phyloP scores from a whole-genome alignment of 2,888 invertebrate species.

The Melieria crassipennis region DNA sequence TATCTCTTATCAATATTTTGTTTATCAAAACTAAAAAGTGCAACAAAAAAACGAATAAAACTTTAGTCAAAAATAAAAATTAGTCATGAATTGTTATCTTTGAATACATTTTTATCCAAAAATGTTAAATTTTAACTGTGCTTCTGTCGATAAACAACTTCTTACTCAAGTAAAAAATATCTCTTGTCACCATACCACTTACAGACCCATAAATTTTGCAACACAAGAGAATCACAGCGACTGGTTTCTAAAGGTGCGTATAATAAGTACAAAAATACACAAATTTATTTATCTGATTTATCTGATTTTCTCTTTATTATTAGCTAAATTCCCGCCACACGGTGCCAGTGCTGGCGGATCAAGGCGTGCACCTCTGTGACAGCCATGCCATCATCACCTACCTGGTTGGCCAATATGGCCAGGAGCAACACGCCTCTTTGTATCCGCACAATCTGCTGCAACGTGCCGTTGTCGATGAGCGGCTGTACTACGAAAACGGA shows the following conservation, averaged over 20 bases:
- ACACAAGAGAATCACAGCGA: slow-evolving; percentile 39
- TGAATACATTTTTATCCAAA: no score
- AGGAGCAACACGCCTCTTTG: slow-evolving; percentile 62
- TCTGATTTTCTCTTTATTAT: not conserved
- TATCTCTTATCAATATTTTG: no score
- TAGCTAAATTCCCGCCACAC: slow-evolving; percentile 68
- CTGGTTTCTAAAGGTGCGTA: slow-evolving; percentile 42
- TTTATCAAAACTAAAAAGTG: no score
- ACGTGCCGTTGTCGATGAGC: slow-evolving; percentile 67
- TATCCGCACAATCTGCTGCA: slow-evolving; percentile 68
- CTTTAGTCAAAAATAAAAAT: no score
- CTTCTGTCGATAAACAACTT: not conserved
- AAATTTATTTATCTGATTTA: no score
- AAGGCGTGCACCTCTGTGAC: slow-evolving; percentile 66
- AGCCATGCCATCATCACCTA: slow-evolving; percentile 66
- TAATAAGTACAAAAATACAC: not conserved
- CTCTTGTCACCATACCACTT: not conserved
- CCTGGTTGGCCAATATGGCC: slow-evolving; percentile 67
- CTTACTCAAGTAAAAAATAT: not conserved
- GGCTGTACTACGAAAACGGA: slow-evolving; percentile 67
- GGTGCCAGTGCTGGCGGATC: slow-evolving; percentile 68
- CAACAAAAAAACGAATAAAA: no score
- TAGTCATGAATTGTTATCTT: no score
- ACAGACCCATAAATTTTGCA: slow-evolving; percentile 37
- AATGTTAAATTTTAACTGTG: no score